These are phyloP conservation scores for Ceratosolen fusciceps DNA, from an alignment of 1,140 invertebrate species.

Conservation along the genomic window DNA sequence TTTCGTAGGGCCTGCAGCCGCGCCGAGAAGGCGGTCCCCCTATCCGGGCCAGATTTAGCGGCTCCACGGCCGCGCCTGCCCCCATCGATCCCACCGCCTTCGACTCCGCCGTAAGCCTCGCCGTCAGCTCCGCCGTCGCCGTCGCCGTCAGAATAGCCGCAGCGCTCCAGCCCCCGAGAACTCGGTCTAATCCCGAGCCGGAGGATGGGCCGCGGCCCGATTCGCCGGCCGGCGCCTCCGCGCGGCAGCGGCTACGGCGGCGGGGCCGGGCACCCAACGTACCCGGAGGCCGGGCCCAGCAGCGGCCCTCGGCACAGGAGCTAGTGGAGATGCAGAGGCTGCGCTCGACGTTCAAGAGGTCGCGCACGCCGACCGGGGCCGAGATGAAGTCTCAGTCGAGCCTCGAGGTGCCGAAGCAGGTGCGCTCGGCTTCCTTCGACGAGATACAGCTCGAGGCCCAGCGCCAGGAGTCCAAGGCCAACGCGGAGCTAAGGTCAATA, in stretches of 20 bases:
- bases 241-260: not conserved
- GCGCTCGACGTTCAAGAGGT: constrained; percentile 88
- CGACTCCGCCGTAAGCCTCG: not conserved
- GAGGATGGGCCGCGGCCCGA: not conserved
- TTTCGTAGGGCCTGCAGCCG: too few relatives aligned
- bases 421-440: constrained; percentile 87
- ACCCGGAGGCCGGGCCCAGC: not conserved
- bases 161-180: too few relatives aligned
- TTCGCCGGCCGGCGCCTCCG: not conserved
- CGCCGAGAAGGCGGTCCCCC: not conserved
- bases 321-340: constrained; percentile 80
- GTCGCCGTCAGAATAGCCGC: not conserved
- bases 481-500: constrained; percentile 56
- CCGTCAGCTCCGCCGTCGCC: not conserved
- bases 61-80: not conserved
- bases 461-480: constrained; percentile 61
- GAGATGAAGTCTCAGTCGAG: constrained; percentile 93
- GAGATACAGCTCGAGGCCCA: constrained; percentile 87
- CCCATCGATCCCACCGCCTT: constrained; percentile 29
- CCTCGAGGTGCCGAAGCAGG: constrained; percentile 88
- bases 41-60: not conserved
- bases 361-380: constrained; percentile 86
- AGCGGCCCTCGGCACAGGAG: not conserved
- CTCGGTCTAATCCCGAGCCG: not conserved
- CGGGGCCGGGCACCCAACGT: not conserved